These are phyloP conservation scores for Pseudopodoces humilis DNA, from an alignment of 2,113 vertebrate genomes.

Conservation along the genomic window DNA sequence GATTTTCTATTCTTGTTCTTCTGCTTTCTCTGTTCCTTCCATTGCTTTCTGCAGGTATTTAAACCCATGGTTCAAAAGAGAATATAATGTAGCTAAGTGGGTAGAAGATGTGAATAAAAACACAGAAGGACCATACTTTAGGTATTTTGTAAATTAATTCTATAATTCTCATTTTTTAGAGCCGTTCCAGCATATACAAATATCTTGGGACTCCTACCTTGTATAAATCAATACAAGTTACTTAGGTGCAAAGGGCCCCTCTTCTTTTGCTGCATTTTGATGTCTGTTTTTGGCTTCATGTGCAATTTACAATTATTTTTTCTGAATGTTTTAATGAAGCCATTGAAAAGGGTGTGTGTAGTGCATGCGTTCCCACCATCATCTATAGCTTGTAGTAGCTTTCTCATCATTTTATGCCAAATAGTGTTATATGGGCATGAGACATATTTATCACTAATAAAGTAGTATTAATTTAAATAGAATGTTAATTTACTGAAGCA, in stretches of 20 bases:
- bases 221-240: constrained; percentile 79
- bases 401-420: constrained; percentile 78
- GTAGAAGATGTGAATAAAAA: constrained; percentile 99
- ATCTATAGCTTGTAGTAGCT: constrained; percentile 79
- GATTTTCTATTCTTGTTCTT: constrained; percentile 87
- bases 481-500: constrained; percentile 53
- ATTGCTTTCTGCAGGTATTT: constrained; percentile 98
- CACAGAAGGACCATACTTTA: constrained; percentile 98
- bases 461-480: constrained; percentile 62
- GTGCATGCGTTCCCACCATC: constrained; percentile 77
- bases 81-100: constrained; percentile 99
- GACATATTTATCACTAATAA: constrained; percentile 73
- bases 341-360: constrained; percentile 69
- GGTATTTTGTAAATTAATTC: constrained; percentile 91
- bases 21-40: constrained; percentile 90
- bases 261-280: constrained; percentile 78
- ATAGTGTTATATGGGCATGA: constrained; percentile 77
- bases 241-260: constrained; percentile 69
- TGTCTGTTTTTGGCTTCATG: constrained; percentile 72
- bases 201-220: constrained; percentile 71
- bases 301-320: constrained; percentile 69
- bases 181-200: constrained; percentile 72
- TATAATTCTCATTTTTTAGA: constrained; percentile 74
- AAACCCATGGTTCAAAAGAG: constrained; percentile 98
- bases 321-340: constrained; percentile 78